phyloP scores from a whole-genome alignment of 2,113 vertebrate species.

The Catharus minimus region DNA sequence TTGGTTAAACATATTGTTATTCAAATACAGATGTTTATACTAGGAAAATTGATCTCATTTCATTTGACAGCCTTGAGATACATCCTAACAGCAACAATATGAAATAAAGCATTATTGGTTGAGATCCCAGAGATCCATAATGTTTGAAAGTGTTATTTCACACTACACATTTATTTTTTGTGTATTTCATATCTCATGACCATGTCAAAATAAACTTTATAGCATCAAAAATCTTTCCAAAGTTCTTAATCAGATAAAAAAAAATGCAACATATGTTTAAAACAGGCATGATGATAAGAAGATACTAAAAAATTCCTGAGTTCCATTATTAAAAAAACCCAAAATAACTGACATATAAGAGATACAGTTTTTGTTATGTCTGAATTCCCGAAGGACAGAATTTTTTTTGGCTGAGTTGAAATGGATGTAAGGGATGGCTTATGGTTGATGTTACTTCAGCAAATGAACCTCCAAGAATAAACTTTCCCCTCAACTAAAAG shows the following conservation, averaged over 20 bases:
- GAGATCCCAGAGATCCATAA: background rate
- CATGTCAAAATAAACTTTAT: background rate
- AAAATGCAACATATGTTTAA: background rate
- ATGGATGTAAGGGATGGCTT: background rate
- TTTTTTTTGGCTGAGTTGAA: background rate
- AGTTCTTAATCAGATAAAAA: background rate
- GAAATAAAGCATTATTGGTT: background rate
- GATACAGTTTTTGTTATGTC: background rate
- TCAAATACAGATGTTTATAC: background rate
- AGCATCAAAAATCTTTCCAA: background rate
- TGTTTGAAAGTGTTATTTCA: background rate
- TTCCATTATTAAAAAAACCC: background rate
- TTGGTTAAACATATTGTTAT: background rate
- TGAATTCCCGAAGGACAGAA: background rate
- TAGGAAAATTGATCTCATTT: background rate
- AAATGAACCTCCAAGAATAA: background rate
- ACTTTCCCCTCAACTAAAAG: background rate
- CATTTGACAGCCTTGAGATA: background rate
- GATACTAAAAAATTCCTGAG: background rate
- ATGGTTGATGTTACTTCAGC: background rate
- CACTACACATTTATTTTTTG: background rate
- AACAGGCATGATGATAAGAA: background rate
- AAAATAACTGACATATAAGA: fast-evolving
- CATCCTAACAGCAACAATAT: background rate
- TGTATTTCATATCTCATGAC: background rate